Percentiles rank a stretch among this genome's conserved stretches.
Evolutionary conservation across 2,797 vertebrate genomes (phyloP).

Genomic region (Chromis chromis): DNA sequence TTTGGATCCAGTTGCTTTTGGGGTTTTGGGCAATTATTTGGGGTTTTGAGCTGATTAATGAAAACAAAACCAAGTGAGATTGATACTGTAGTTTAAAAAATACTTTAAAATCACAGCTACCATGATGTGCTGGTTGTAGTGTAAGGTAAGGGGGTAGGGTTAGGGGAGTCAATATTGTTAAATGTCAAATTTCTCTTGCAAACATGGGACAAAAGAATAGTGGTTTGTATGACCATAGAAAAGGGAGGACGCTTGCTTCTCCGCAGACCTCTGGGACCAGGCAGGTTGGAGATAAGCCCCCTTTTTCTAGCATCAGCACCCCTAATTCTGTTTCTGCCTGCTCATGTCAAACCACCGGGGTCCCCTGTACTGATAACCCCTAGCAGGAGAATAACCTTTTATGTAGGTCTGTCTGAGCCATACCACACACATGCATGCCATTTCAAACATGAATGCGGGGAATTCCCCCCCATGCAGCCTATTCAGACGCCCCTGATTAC

Average conservation of each 20-base stretch:
- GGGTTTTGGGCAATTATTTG: background rate
- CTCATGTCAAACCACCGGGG: constrained; percentile 68
- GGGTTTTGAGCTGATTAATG: background rate
- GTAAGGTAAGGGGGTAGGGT: background rate
- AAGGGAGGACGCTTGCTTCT: constrained; percentile 24
- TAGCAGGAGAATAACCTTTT: constrained; percentile 49
- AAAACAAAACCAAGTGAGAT: background rate
- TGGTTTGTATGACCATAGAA: constrained; percentile 16
- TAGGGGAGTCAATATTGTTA: constrained; percentile 11
- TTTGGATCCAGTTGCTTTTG: background rate
- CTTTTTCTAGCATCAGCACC: constrained; percentile 46
- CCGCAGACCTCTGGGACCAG: constrained; percentile 73
- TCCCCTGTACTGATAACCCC: constrained; percentile 73
- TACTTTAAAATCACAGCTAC: background rate
- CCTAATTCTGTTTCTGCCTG: constrained; percentile 57
- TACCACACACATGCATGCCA: background rate
- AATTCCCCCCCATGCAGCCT: constrained; percentile 9
- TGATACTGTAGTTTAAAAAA: background rate
- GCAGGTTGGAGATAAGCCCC: constrained; percentile 74
- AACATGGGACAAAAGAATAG: constrained; percentile 45
- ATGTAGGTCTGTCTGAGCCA: constrained; percentile 52
- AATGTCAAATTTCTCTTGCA: constrained; percentile 61
- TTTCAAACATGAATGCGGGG: constrained; percentile 32
- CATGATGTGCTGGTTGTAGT: background rate
- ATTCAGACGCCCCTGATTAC: constrained; percentile 3